phyloP scores from a whole-genome alignment of 2,797 vertebrate genomes.

The Gymnocypris eckloni region DNA sequence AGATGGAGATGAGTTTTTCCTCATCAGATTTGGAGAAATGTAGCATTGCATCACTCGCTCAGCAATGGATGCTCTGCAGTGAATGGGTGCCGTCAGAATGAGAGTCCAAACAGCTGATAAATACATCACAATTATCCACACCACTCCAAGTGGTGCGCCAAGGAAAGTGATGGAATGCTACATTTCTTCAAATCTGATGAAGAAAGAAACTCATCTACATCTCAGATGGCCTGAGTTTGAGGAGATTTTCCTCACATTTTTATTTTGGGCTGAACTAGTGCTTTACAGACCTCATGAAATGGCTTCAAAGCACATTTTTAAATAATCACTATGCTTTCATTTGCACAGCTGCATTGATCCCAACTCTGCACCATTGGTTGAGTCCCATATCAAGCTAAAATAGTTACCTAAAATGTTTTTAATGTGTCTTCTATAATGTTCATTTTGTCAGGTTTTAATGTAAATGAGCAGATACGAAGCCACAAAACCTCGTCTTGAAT shows the following conservation, averaged over 20 bases:
- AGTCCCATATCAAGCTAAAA: conserved; percentile 1
- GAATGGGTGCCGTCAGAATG: background rate
- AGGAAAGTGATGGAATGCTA: background rate
- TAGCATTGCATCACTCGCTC: background rate
- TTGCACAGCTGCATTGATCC: background rate
- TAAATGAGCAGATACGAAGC: conserved; percentile 1
- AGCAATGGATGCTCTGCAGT: background rate
- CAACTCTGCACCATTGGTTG: background rate
- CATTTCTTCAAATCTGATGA: background rate
- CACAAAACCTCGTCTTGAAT: conserved; percentile 8
- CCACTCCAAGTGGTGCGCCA: background rate
- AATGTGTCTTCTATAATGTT: background rate
- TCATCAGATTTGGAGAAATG: background rate
- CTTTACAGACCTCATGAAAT: conserved; percentile 22
- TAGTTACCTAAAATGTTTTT: background rate
- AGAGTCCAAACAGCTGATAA: background rate
- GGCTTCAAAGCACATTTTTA: conserved; percentile 4
- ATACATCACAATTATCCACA: background rate
- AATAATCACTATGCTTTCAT: background rate
- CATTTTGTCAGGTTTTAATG: background rate
- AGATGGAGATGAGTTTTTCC: background rate
- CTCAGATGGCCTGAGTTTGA: background rate
- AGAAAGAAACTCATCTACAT: background rate
- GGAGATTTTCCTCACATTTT: background rate
- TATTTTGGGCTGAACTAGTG: background rate